phyloP scores from a whole-genome alignment of 2,113 vertebrate species.

The Pseudonaja textilis region DNA sequence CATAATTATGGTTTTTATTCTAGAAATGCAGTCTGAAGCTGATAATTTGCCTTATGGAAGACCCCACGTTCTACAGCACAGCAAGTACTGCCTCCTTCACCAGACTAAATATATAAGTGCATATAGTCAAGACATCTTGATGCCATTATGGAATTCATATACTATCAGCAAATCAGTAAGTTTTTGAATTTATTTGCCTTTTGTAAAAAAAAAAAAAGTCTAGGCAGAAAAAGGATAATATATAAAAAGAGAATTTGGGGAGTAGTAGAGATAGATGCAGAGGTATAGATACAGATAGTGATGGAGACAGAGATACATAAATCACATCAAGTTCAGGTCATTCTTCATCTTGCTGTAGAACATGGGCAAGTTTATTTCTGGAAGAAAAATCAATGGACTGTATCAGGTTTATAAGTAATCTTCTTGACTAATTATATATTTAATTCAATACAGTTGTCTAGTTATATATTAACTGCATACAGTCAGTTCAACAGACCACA shows the following conservation, averaged over 20 bases:
- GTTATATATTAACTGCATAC: neutral
- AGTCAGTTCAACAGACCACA: neutral
- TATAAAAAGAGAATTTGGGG: neutral
- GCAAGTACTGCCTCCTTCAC: conserved; percentile 78
- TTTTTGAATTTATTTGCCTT: neutral
- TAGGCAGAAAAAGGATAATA: neutral
- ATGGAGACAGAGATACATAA: neutral
- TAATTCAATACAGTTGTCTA: too few species aligned
- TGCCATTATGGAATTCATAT: conserved; percentile 92
- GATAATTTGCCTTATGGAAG: conserved; percentile 77
- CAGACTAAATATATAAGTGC: conserved; percentile 83
- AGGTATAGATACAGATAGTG: neutral
- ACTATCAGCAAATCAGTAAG: conserved; percentile 79
- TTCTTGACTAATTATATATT: neutral
- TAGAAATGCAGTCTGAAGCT: conserved; percentile 55
- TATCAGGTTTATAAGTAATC: neutral
- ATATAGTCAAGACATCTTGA: conserved; percentile 70
- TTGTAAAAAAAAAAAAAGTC: neutral
- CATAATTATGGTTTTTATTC: conserved; percentile 47
- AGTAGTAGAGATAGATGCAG: neutral
- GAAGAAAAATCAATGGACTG: neutral
- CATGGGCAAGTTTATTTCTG: neutral
- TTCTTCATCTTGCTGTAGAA: neutral
- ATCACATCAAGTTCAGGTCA: neutral
- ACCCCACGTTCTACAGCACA: conserved; percentile 74